Evolutionary conservation across 2,888 invertebrate species (phyloP).

Genomic region (Galerucella nymphaeae): DNA sequence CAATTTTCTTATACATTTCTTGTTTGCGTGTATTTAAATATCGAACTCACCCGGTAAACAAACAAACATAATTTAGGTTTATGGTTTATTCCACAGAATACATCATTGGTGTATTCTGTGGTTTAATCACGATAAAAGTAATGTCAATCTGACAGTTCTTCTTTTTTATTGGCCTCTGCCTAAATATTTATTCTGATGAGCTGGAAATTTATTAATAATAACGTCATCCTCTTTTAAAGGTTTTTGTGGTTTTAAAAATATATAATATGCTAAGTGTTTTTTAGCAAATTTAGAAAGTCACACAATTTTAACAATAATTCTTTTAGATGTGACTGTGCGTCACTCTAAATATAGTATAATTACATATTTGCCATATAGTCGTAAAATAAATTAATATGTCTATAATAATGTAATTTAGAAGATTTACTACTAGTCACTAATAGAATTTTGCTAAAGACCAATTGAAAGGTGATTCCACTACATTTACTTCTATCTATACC

Average conservation of each 20-base stretch:
- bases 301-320: conserved; percentile 27
- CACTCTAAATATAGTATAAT: conserved; percentile 28
- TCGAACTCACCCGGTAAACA: no score
- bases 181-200: no score
- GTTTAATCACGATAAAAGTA: no score
- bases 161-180: no score
- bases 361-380: conserved; percentile 30
- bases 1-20: no score
- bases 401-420: conserved; percentile 27
- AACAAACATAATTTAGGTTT: no score
- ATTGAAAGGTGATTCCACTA: conserved; percentile 6
- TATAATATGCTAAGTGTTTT: not conserved
- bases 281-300: conserved; percentile 25
- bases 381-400: conserved; percentile 25
- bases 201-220: no score
- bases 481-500: not conserved
- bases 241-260: not conserved
- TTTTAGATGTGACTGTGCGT: conserved; percentile 15
- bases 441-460: conserved; percentile 22
- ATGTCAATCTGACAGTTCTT: no score
- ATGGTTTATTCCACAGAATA: no score
- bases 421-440: conserved; percentile 28
- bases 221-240: no score
- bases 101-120: no score
- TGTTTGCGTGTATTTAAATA: no score